Percentiles rank a stretch among this genome's conserved stretches.
Conservation (phyloP, 2,797 vertebrate genomes). For the Dryobates pubescens region DNA sequence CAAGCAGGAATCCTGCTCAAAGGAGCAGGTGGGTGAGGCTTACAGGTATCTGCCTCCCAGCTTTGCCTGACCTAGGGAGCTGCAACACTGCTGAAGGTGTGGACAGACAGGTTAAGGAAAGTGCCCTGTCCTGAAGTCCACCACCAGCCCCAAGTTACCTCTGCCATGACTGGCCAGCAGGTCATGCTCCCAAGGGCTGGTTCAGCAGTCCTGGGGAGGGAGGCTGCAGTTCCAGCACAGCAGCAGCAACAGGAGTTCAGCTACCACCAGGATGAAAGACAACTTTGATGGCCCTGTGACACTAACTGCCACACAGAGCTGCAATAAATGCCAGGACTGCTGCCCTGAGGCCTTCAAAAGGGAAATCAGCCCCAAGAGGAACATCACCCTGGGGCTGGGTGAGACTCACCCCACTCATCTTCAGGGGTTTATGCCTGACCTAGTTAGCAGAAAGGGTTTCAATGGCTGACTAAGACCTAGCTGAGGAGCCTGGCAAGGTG, state of each 20-base stretch:
- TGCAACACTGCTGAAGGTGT: not conserved
- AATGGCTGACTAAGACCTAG: not conserved
- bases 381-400: not conserved
- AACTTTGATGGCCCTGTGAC: rapidly evolving
- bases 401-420: not conserved
- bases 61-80: not conserved
- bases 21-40: not conserved
- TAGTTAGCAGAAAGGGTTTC: not conserved
- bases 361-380: not conserved
- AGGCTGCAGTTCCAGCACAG: not conserved
- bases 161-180: not conserved
- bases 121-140: no score
- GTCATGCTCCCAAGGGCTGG: not conserved
- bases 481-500: rapidly evolving
- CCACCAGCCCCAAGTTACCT: not conserved
- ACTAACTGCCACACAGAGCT: not conserved
- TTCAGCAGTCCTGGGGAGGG: not conserved
- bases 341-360: not conserved
- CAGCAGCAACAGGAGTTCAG: not conserved
- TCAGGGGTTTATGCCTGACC: not conserved
- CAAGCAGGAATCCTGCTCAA: not conserved
- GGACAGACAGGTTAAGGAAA: not conserved
- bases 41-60: not conserved
- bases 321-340: not conserved
- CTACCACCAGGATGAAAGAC: not conserved